Evolutionary conservation across 1,140 invertebrate genomes (phyloP), one percentile per base, ranked within the genome.

Genomic region (Lepidotrigona ventralis): DNA sequence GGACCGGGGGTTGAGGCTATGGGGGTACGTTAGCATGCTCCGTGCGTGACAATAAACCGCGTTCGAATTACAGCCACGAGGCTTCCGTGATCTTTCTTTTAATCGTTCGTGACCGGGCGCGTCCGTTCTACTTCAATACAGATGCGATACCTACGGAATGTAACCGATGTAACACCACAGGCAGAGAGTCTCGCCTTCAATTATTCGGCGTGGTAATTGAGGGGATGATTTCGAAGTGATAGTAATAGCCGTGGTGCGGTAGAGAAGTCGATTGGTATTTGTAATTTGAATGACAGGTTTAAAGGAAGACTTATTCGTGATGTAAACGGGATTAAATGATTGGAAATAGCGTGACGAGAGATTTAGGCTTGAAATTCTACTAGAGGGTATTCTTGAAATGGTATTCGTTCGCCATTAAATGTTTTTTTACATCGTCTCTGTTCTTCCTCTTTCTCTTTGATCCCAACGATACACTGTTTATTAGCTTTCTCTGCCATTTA

Each of bases 21-120:
- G 60, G 63, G 71, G 26, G 66, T 23, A 70, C 68, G 66, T 77
- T 82, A 56, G 51, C 68, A 64, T 70, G 72, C 39, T 79, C n/a
- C 66, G 21, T 39, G 73, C 79, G 82, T 79, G 82, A 87, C 86
- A 85, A 88, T 85, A 85, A 87, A 85, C 69, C 68, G 17, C 21
- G 19, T 53, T 23, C 70, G 58, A 72, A 79, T 79, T 64, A 68
- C 76, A 58, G 71, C 51, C 76, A 71, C 56, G 51, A 60, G 76
- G 51, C 63, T 78, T 78, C 63, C 63, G 63, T 66, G 72, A 76
- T 66, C 79, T 74, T 39, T 66, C 72, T 46, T 77, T 66, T 53
- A 77, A 77, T 66, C 73, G 73, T 64, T 60, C 56, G 54, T 75
- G 29, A 75, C 8, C 39, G 29, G 39, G n/a, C n/a, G n/a, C 23